These are phyloP conservation scores for Lagodon rhomboides DNA, from an alignment of 2,797 vertebrate species.

Conservation along the genomic window DNA sequence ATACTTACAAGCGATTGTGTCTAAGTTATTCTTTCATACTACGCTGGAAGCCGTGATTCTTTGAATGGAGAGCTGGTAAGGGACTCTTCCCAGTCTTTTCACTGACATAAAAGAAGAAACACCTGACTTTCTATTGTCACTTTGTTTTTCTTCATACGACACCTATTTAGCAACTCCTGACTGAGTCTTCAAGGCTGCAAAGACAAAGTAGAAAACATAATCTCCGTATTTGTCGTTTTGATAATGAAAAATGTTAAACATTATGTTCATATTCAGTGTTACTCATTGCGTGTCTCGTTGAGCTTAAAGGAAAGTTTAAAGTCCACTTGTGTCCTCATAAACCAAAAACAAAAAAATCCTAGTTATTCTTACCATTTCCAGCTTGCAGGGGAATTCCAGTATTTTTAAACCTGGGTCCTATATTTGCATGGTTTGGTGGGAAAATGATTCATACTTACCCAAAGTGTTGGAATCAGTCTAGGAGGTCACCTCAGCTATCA, in stretches of 20 bases:
- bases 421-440: too few species aligned
- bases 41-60: constrained; percentile 36
- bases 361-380: too few species aligned
- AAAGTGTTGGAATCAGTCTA: too few species aligned
- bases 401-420: too few species aligned
- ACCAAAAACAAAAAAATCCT: background rate
- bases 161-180: background rate
- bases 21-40: constrained; percentile 71
- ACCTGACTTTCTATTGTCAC: constrained; percentile 64
- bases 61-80: constrained; percentile 45
- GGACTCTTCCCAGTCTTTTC: constrained; percentile 45
- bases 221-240: background rate
- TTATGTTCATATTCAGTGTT: background rate
- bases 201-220: background rate
- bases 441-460: too few species aligned
- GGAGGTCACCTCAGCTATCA: too few species aligned
- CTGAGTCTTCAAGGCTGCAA: background rate
- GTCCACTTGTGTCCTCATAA: background rate
- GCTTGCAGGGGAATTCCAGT: too few species aligned
- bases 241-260: background rate
- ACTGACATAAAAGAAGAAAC: constrained; percentile 74
- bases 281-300: background rate
- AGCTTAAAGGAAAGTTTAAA: background rate
- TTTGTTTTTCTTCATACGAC: constrained; percentile 67
- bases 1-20: constrained; percentile 49